Evolutionary conservation across 1,140 invertebrate species (phyloP), one percentile per base, ranked within the genome.

Genomic region (Hypsibius dujardini): DNA sequence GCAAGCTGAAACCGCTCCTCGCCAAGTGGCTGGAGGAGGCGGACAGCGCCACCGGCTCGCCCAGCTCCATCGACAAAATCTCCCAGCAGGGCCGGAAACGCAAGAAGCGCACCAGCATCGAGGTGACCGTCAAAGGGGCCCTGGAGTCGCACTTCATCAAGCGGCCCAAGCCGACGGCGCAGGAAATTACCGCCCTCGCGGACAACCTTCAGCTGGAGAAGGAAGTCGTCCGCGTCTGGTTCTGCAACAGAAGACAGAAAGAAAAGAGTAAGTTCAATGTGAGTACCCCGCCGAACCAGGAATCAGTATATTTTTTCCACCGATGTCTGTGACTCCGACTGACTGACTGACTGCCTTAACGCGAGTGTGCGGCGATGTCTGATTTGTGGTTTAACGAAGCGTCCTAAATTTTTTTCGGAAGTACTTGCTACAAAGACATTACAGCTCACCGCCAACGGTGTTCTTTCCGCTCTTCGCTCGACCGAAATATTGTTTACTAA

Each of bases 21-120:
- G 92, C 95, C 78, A 98, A 98, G 82, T 99, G 95, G 96, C 83
- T 99, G 47, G 95, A 98, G 80, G 95, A 99, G 79, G 95, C 96
- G 7, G 95, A 98, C 78, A 94, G 90, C 72, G 94, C 92, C 73
- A 97, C 92, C 47, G 95, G 94, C 40, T 95, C 92, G 73, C 92
- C 94, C 28, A 96, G 93, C 28, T 92, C 88, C 77, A 96, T 96
- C 80, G 94, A 97, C 81, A 97, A 97, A 83, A 96, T 97, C 71
- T 92, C 93, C 1, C 92, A 92, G 1, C 93, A 97, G 80, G 94
- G 95, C 14, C 84, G 95, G 70, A 98, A 98, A 79, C 83, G 96
- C 70, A 99, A 99, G 87, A 99, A 99, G 87, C 84, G 96, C 74
- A 99, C 96, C 45, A 94, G 90, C 75, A 99, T 99, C 77, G 96